Evolutionary conservation across 1,140 invertebrate genomes (phyloP).

Genomic region (Watersipora subatra): DNA sequence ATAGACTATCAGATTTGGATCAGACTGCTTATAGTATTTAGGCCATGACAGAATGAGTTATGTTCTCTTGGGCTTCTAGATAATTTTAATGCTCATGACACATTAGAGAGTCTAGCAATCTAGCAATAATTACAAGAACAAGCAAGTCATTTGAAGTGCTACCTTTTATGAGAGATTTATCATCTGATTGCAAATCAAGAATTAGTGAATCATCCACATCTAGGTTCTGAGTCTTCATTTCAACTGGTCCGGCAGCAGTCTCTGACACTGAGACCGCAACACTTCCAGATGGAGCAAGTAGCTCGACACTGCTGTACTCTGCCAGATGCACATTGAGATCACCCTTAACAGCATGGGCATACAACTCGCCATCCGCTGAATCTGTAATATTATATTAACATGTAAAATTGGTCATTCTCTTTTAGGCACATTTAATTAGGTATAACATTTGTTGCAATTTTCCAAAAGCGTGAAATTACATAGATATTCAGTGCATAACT

Average conservation of each 20-base stretch:
- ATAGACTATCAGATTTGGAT: no score
- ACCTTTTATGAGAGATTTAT: no score
- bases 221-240: neutral
- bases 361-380: neutral
- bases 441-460: no score
- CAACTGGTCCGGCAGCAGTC: neutral
- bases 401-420: no score
- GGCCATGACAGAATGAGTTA: no score
- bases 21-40: no score
- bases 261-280: neutral
- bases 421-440: no score
- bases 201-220: neutral
- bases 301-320: neutral
- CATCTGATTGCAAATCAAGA: neutral
- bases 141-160: no score
- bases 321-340: neutral
- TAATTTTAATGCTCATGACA: no score
- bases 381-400: neutral
- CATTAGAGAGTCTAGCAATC: no score
- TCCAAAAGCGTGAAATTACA: neutral
- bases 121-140: no score
- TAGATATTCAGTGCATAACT: neutral
- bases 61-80: no score
- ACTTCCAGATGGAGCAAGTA: neutral
- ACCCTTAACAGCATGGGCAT: neutral